Evolutionary conservation across 2,113 vertebrate genomes (phyloP), one percentile per base, ranked within the genome.

Genomic region (Catagonus wagneri): DNA sequence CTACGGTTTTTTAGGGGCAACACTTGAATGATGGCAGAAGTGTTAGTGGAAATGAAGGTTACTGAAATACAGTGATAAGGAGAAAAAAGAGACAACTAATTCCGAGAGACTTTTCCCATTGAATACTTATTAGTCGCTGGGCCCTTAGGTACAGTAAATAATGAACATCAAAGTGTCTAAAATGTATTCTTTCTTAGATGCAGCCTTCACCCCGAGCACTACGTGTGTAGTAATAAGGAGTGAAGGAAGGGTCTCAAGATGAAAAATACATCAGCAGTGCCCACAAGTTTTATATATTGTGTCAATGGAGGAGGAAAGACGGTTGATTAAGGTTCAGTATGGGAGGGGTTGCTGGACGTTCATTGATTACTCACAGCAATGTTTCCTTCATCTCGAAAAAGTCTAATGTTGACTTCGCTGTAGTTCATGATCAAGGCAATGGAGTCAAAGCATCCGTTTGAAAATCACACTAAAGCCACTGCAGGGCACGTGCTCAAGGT

Each of bases 401-500:
- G 56, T 12, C 12, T 14, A 16, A 5, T 22, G 54, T 32, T 10
- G 29, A 23, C n/a, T 58, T 74, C 1, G 6, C 39, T 15, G 20
- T 5, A 20, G 7, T 36, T 61, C 56, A 1, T 3, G 14, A 58
- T 17, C 0, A 2, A 3, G 22, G 8, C 56, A 14, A 36, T 9
- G 7, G n/a, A 58, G 15, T 13, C 22, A 1, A 14, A 44, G 27
- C 12, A 13, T 22, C 25, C 20, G 9, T 29, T 6, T 50, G 80
- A 12, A 32, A 44, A 22, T 52, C 19, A 14, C 4, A 4, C 17
- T 5, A 0, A 32, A 32, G 27, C n/a, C 36, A 2, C 6, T 0
- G 12, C 17, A 22, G 39, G 14, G 27, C 0, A 0, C 17, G 5
- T 16, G 6, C 12, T 2, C 1, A 6, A 34, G 34, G 11, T 14